Evolutionary conservation across 1,140 invertebrate species (phyloP), one percentile per base, ranked within the genome.

Genomic region (Frieseomelitta varia): DNA sequence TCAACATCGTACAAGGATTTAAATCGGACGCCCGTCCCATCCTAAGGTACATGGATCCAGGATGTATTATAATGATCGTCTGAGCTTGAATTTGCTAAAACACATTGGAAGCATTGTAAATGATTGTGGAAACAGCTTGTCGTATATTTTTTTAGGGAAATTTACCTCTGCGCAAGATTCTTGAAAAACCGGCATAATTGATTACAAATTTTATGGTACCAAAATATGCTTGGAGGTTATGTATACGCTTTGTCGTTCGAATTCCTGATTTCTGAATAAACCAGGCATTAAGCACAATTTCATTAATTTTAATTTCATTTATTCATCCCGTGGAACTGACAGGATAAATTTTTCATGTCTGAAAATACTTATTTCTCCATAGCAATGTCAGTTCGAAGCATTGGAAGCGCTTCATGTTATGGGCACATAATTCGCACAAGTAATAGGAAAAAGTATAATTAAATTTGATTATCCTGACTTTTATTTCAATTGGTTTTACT

Each of bases 41-140:
- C 73, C 98, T 95, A 24, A 99, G 95, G 92, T 98, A 97, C 72
- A 97, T 96, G 0, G 98, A 99, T 15, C 99, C 99, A 76, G 98
- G 98, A 93, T 99, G 98, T 72, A 99, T 98, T n/a, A 99, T 97
- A 67, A 99, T 97, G 55, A 98, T 97, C 53, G 97, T 97, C 89
- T 97, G 97, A 2, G 97, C 96, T 88, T 97, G 97, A 86, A 96
- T 96, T 93, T 96, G 96, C 94, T 97, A 92, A 85, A 95, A 95
- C 55, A 82, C 51, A 86, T 88, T 72, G 39, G 8, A 47, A 47
- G 2, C 30, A 30, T 30, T 84, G 79, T n/a, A 19, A 63, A 71
- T 74, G 4, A 84, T 67, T 80, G 21, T 76, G 65, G 30, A 39
- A 56, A 39, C 58, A 39, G 14, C 27, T 24, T 79, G 27, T 75